Evolutionary conservation across 2,888 invertebrate genomes (phyloP).

Genomic region (Drosophila koepferae): DNA sequence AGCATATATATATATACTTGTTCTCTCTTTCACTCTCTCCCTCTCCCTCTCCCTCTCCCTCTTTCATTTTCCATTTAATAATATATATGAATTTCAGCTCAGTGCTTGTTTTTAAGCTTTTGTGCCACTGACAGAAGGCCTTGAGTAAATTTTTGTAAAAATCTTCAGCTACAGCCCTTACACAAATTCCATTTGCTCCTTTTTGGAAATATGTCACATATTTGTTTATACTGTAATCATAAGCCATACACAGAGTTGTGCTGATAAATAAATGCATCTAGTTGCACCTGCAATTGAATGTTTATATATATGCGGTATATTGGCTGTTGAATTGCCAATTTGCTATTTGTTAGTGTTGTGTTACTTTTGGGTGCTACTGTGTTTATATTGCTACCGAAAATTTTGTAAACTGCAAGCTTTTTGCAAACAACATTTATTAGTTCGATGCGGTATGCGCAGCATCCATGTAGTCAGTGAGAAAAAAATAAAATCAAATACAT

Average conservation of each 20-base stretch:
- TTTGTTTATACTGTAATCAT: conserved; percentile 35
- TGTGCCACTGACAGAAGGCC: conserved; percentile 6
- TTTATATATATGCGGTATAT: background rate
- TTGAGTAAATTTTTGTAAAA: background rate
- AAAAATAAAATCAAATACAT: conserved; percentile 47
- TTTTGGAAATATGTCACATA: conserved; percentile 9
- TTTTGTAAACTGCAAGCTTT: conserved; percentile 1
- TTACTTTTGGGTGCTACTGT: conserved; percentile 21
- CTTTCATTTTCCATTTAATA: background rate
- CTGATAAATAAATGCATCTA: conserved; percentile 8
- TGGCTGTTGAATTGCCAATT: conserved; percentile 18
- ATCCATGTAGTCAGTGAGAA: conserved; percentile 52
- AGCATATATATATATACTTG: background rate
- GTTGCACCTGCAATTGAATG: background rate
- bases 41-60: background rate
- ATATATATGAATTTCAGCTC: background rate
- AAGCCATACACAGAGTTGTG: conserved; percentile 3
- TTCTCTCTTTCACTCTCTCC: background rate
- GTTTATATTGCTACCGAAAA: conserved; percentile 17
- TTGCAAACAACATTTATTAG: conserved; percentile 65
- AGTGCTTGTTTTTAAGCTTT: conserved; percentile 7
- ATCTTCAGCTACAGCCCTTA: background rate
- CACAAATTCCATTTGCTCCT: background rate
- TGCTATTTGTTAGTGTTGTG: conserved; percentile 6
- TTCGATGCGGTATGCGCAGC: conserved; percentile 63